Evolutionary conservation across 2,888 invertebrate genomes (phyloP).

Genomic region (Lithophane semibrunnea): DNA sequence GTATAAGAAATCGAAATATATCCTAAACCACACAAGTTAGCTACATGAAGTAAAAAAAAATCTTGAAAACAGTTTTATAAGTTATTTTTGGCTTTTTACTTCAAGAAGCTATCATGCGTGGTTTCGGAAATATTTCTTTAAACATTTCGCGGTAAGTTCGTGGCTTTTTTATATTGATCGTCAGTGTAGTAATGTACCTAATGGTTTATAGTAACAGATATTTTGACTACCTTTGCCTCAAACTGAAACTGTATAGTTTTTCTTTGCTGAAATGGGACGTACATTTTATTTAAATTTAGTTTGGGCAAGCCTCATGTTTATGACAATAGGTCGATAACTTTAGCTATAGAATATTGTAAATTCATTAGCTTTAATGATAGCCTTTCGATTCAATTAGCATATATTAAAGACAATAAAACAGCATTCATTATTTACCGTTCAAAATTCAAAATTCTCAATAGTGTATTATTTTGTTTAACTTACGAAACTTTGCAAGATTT

Average conservation of each 20-base stretch:
- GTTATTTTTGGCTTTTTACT: no score
- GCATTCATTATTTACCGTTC: no score
- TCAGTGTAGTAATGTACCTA: background rate
- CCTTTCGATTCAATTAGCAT: background rate
- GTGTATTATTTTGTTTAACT: conserved; percentile 51
- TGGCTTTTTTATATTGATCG: no score
- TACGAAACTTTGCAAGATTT: conserved; percentile 42
- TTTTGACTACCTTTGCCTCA: background rate
- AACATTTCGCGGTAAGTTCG: no score
- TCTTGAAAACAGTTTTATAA: no score
- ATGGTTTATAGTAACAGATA: background rate
- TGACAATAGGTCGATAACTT: background rate
- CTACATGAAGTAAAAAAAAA: no score
- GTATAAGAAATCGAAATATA: no score
- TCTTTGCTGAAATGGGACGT: background rate
- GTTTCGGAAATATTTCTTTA: no score
- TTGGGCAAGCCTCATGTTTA: background rate
- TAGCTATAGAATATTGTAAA: background rate
- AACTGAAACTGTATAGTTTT: background rate
- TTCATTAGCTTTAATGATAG: no score
- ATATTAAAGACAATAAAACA: background rate
- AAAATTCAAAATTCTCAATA: background rate
- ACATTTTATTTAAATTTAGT: background rate
- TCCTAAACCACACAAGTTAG: no score
- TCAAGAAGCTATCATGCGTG: no score